phyloP scores from a whole-genome alignment of 2,113 vertebrate species.

The Pleuronectes platessa region DNA sequence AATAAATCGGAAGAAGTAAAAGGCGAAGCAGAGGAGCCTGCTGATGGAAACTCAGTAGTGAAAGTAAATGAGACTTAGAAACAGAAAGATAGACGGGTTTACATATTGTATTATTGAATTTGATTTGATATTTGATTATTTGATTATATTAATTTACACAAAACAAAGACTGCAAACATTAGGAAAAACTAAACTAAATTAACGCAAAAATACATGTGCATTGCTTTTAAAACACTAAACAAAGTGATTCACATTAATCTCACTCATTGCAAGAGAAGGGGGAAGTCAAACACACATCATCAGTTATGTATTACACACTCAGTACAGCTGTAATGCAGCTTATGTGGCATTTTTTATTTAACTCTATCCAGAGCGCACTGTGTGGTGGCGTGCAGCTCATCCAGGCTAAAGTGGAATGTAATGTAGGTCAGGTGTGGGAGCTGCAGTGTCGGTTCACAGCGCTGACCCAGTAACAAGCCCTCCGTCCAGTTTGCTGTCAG shows the following conservation, averaged over 20 bases:
- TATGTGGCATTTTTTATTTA: slow-evolving; percentile 14
- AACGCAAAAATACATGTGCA: no score
- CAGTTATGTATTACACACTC: background rate
- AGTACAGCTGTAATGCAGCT: slow-evolving; percentile 2
- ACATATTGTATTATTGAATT: background rate
- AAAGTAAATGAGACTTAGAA: background rate
- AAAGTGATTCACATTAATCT: no score
- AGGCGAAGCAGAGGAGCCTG: background rate
- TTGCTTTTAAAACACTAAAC: no score
- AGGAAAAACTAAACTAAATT: no score
- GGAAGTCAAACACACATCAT: background rate
- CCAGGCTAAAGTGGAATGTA: slow-evolving; percentile 26
- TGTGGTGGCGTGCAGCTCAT: slow-evolving; percentile 29
- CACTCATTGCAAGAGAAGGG: no score
- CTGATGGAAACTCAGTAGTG: background rate
- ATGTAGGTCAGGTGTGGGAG: slow-evolving; percentile 71
- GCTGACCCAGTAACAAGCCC: slow-evolving; percentile 59
- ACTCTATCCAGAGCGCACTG: slow-evolving; percentile 18
- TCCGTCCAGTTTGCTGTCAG: slow-evolving; percentile 45
- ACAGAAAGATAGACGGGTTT: background rate
- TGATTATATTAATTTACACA: background rate
- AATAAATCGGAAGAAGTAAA: background rate
- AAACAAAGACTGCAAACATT: no score
- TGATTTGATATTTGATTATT: no score
- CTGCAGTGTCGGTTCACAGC: slow-evolving; percentile 41